Evolutionary conservation across 2,113 vertebrate genomes (phyloP), one percentile per base, ranked within the genome.

Genomic region (Rattus rattus): DNA sequence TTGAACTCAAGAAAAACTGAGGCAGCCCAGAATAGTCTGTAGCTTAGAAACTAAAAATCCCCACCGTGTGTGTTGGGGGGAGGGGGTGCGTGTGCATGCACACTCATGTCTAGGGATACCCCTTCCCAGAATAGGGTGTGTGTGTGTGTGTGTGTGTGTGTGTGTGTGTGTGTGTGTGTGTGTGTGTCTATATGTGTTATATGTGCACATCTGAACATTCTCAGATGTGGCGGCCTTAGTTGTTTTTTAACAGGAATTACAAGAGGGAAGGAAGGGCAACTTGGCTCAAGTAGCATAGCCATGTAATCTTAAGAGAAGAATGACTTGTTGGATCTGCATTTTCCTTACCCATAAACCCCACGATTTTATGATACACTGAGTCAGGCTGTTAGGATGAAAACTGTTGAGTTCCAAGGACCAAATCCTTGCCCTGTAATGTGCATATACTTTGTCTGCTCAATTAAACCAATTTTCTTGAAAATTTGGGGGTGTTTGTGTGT

Each of bases 41-140:
- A 43, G 49, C n/a, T 94, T 56, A 69, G 56, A 92, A 81, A 85
- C 43, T n/a, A 67, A 67, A 69, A 91, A 93, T 92, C n/a, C n/a
- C 43, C 43, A 43, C 43, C 20, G 30, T 81, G 17, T 81, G 7
- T 52, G 7, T 79, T 43, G 43, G 19, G 59, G 59, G 17, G 17
- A 2, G 17, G 8, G 61, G 24, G 24, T 63, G 61, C 4, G 26
- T 26, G 24, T 26, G 22, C 61, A 63, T 26, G 61, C 61, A 26
- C 43, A 26, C 61, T 63, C 61, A 63, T 63, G 61, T 19, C 56
- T 59, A 5, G 16, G 16, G 16, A 59, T 59, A 17, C 56, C 56
- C 56, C 56, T 59, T 63, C 22, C 61, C 61, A 63, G 61, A 63
- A 24, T 26, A 63, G 26, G 9, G n/a, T 39, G 39, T 24, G 5